Conservation (phyloP, 2,113 vertebrate genomes). For the Tachuris rubrigastra region DNA sequence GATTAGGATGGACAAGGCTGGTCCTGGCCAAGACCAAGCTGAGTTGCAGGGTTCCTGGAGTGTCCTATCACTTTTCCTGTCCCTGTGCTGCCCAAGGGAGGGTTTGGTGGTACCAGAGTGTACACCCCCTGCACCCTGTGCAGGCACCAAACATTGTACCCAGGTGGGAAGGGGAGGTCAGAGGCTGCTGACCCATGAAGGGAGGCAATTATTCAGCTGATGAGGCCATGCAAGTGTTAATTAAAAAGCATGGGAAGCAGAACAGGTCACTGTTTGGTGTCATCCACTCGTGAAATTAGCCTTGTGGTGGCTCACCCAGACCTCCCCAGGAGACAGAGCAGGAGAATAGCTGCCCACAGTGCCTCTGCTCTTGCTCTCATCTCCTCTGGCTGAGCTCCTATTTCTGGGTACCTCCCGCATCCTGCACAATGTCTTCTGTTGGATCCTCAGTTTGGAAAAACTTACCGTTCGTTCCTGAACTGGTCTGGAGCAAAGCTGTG, state of each 20-base stretch:
- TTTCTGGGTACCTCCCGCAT: not conserved
- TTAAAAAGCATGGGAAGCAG: constrained; percentile 62
- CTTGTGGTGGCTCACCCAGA: not conserved
- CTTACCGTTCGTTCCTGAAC: not conserved
- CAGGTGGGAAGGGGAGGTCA: constrained; percentile 12
- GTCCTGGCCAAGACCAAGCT: not conserved
- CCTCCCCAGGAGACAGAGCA: not conserved
- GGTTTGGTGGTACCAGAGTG: not conserved
- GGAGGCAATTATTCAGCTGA: constrained; percentile 46
- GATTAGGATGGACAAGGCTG: not conserved
- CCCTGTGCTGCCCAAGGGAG: fast-evolving
- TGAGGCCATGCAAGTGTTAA: constrained; percentile 63
- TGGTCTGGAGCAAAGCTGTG: not conserved
- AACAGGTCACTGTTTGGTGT: constrained; percentile 59
- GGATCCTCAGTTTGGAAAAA: not conserved
- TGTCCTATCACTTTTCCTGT: not conserved
- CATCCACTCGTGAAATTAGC: constrained; percentile 38
- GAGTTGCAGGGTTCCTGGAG: not conserved
- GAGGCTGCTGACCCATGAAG: constrained; percentile 53
- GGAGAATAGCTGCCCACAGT: not conserved
- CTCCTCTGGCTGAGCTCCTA: not conserved
- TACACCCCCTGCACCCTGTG: not conserved
- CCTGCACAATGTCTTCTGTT: not conserved
- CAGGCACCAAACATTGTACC: not conserved
- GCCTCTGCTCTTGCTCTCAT: not conserved